Percentiles rank a stretch among this genome's conserved stretches.
Evolutionary conservation across 2,888 invertebrate genomes (phyloP).

Genomic region (Aleiodes alternator): DNA sequence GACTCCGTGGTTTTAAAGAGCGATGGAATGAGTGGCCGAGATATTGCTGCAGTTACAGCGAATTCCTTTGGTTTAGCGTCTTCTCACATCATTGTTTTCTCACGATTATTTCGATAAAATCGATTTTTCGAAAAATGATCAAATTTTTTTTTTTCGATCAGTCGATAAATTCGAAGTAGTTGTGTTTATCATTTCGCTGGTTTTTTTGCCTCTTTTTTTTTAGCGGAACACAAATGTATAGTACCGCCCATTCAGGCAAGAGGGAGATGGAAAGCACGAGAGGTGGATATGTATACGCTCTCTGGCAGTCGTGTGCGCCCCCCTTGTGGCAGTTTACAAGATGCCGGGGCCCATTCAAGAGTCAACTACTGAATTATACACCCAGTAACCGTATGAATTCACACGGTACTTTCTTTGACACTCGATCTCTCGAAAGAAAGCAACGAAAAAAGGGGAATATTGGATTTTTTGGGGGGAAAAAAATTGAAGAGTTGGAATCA

Average conservation of each 20-base stretch:
- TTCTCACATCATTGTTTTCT: no score
- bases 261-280: background rate
- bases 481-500: no score
- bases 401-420: conserved; percentile 30
- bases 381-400: conserved; percentile 36
- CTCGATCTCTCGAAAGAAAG: conserved; percentile 15
- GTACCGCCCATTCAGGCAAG: background rate
- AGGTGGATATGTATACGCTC: conserved; percentile 3
- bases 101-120: no score
- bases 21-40: conserved; percentile 52
- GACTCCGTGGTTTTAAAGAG: conserved; percentile 48
- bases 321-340: conserved; percentile 32
- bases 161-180: conserved; percentile 45
- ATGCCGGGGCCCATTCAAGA: conserved; percentile 38
- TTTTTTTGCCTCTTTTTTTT: background rate
- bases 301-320: conserved; percentile 1
- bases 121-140: no score
- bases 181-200: no score
- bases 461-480: no score
- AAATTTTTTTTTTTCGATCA: background rate
- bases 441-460: no score
- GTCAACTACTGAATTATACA: conserved; percentile 39
- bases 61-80: no score
- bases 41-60: conserved; percentile 46
- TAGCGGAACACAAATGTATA: background rate